Percentiles rank a stretch among this genome's conserved stretches.
phyloP scores from a whole-genome alignment of 2,797 vertebrate genomes.

The Sphaeramia orbicularis region DNA sequence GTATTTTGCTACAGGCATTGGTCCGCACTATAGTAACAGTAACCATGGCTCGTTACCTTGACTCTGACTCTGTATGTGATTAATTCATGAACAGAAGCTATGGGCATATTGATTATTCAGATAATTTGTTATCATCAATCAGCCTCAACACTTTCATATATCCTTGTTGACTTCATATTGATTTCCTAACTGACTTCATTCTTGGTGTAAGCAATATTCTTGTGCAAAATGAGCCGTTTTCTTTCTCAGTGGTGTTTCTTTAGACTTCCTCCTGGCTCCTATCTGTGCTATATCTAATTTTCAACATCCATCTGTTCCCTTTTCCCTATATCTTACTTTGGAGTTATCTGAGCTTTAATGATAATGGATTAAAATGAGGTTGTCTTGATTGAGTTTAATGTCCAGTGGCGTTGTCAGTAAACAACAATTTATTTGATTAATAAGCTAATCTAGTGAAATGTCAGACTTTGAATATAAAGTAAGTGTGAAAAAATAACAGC shows the following conservation, averaged over 20 bases:
- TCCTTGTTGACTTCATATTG: constrained; percentile 77
- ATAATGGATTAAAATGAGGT: constrained; percentile 63
- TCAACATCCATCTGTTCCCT: constrained; percentile 39
- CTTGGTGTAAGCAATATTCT: constrained; percentile 66
- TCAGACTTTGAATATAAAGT: constrained; percentile 72
- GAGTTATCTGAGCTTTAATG: constrained; percentile 50
- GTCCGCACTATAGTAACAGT: constrained; percentile 53
- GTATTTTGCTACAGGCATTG: constrained; percentile 42
- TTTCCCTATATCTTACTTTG: constrained; percentile 37
- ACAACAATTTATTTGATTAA: constrained; percentile 73
- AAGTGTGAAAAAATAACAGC: constrained; percentile 31
- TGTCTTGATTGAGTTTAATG: constrained; percentile 64
- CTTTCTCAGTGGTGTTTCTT: constrained; percentile 50
- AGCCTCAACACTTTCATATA: constrained; percentile 76
- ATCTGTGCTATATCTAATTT: constrained; percentile 52
- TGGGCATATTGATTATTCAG: constrained; percentile 82
- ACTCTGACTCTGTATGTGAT: constrained; percentile 70
- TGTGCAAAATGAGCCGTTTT: constrained; percentile 49
- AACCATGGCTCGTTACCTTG: constrained; percentile 68
- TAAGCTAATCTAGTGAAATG: constrained; percentile 70
- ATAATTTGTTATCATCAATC: constrained; percentile 85
- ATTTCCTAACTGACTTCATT: constrained; percentile 75
- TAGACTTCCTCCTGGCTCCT: constrained; percentile 47
- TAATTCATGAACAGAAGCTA: constrained; percentile 81
- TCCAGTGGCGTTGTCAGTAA: constrained; percentile 70